Percentiles rank a stretch among this genome's conserved stretches.
Conservation (phyloP, 2,797 vertebrate species). For the Labroides dimidiatus region DNA sequence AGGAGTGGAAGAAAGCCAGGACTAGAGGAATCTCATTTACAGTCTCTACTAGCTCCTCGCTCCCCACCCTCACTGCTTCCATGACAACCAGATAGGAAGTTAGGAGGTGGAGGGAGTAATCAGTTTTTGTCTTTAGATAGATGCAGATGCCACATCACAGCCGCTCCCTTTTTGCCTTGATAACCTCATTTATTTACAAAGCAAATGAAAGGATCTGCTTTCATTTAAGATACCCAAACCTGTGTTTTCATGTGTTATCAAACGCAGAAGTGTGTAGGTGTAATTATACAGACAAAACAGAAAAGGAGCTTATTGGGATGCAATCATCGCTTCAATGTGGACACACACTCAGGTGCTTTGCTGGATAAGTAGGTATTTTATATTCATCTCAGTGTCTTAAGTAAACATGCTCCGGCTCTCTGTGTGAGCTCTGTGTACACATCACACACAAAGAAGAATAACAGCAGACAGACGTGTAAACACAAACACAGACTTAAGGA, state of each 20-base stretch:
- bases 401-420: conserved; percentile 23
- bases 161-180: conserved; percentile 34
- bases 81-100: conserved; percentile 80
- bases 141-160: conserved; percentile 43
- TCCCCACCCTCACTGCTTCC: conserved; percentile 71
- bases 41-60: conserved; percentile 51
- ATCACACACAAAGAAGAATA: conserved; percentile 6
- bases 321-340: background rate
- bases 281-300: conserved; percentile 3
- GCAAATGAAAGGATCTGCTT: conserved; percentile 27
- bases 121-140: conserved; percentile 62
- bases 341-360: conserved; percentile 19
- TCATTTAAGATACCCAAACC: conserved; percentile 36
- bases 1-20: conserved; percentile 10
- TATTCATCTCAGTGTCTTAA: conserved; percentile 36
- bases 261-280: conserved; percentile 2
- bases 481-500: conserved; percentile 38
- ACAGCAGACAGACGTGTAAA: conserved; percentile 38
- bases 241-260: conserved; percentile 41
- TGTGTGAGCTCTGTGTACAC: conserved; percentile 20
- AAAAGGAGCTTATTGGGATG: conserved; percentile 34
- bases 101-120: conserved; percentile 64
- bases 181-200: conserved; percentile 44
- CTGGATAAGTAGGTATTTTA: conserved; percentile 26
- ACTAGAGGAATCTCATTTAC: conserved; percentile 61